Base-by-base conservation (phyloP, 2,113 vertebrate species). In the Mus musculus region DNA sequence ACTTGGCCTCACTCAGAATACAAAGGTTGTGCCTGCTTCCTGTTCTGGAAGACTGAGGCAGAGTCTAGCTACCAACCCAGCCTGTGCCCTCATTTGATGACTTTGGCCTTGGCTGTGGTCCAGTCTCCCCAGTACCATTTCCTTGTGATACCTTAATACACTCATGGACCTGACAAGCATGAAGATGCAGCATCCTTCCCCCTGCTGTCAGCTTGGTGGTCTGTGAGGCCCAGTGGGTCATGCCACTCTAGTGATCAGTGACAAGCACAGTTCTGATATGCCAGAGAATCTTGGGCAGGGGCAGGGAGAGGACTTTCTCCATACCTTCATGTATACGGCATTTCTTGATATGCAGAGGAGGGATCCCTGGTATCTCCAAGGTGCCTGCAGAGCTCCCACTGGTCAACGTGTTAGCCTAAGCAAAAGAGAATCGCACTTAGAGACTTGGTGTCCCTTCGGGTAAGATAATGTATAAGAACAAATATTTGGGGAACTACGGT, bases 131-230 rank as follows among this genome's bases (percentile, higher is more conserved):
- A 54, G 86, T 42, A 28, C 72, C 33, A 26, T 89, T 42, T n/a
- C 78, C 63, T 95, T 89, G 78, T 65, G 91, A 94, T 39, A 76
- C 46, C 69, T 93, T 87, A 89, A 96, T 85, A 78, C 76, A 67
- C 80, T 78, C 91, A 65, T 6, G 56, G 61, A 87, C 22, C 24
- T 52, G 81, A 95, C 61, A 92, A 59, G 82, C 91, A 76, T 87
- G 71, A 89, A 39, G 36, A 77, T 24, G 9, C 42, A 59, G 12
- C 11, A 8, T 22, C 24, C 71, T 65, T 89, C 49, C 46, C 77
- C 24, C 52, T 76, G 36, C 89, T 63, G 39, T 67, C 85, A 54
- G 76, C 30, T 82, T 61, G 61, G 24, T 56, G 78, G 42, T 24
- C 93, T 20, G 3, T 36, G 80, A 92, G 49, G 49, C 8, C 63